These are phyloP conservation scores for Cephalopterus ornatus DNA, from an alignment of 2,113 vertebrate species.

Conservation along the genomic window DNA sequence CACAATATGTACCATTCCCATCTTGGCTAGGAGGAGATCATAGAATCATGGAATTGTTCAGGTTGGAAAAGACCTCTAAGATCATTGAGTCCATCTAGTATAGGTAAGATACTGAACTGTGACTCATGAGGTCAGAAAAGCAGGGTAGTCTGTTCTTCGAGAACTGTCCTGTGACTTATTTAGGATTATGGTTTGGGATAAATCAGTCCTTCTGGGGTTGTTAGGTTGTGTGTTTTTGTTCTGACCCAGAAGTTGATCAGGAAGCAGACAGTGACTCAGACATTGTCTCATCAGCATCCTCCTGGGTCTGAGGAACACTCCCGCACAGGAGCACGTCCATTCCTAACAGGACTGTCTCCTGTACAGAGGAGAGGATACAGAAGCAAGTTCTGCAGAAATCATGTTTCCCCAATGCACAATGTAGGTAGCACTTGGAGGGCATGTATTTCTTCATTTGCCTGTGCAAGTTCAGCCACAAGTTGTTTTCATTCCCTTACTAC, in stretches of 20 bases:
- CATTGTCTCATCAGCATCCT: neutral
- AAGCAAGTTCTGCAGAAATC: neutral
- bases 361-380: neutral
- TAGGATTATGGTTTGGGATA: neutral
- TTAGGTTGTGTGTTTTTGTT: neutral
- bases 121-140: neutral
- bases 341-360: neutral
- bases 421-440: neutral
- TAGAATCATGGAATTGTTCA: neutral
- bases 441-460: neutral
- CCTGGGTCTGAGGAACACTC: neutral
- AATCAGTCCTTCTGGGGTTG: neutral
- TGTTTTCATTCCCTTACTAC: neutral
- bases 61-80: neutral
- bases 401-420: neutral
- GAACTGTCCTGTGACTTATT: neutral
- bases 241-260: neutral
- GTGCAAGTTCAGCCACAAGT: neutral
- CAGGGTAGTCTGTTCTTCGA: neutral
- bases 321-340: neutral
- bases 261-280: slow-evolving; percentile 29
- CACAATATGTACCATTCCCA: neutral
- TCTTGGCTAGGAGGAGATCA: neutral
- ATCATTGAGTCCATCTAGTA: neutral
- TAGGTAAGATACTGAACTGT: neutral